These are phyloP conservation scores for Leucosticte australis DNA, from an alignment of 2,113 vertebrate species.

Conservation along the genomic window DNA sequence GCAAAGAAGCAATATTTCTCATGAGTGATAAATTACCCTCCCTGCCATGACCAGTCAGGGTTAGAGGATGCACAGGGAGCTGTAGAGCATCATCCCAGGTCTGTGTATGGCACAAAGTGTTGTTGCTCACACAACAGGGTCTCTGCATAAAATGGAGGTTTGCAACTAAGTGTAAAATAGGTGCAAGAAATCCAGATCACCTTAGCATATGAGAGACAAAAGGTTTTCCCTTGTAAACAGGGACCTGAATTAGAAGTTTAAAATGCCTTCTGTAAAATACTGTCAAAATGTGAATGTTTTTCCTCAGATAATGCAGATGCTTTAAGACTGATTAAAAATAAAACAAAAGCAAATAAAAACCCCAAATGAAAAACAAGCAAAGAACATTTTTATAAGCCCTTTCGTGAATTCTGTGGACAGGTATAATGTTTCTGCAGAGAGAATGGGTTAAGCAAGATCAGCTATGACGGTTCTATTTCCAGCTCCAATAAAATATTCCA, in stretches of 20 bases:
- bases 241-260: background rate
- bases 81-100: rapidly evolving
- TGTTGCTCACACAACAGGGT: background rate
- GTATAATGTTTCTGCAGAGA: background rate
- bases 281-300: background rate
- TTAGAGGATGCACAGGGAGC: background rate
- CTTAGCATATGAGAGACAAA: background rate
- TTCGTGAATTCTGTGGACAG: background rate
- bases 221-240: background rate
- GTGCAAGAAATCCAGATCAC: background rate
- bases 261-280: background rate
- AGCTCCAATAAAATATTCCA: background rate
- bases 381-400: background rate
- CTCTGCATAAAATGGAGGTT: background rate
- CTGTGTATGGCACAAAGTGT: background rate
- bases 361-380: background rate
- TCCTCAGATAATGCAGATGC: background rate
- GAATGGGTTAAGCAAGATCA: background rate
- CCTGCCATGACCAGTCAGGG: rapidly evolving
- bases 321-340: background rate
- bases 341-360: background rate
- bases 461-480: conserved; percentile 4
- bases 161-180: background rate
- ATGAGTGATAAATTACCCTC: background rate
- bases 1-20: background rate